A percentile compares a stretch with the other conserved stretches of the same genome.
These are phyloP conservation scores for Erpornis zantholeuca DNA, from an alignment of 2,113 vertebrate genomes.

Conservation along the genomic window DNA sequence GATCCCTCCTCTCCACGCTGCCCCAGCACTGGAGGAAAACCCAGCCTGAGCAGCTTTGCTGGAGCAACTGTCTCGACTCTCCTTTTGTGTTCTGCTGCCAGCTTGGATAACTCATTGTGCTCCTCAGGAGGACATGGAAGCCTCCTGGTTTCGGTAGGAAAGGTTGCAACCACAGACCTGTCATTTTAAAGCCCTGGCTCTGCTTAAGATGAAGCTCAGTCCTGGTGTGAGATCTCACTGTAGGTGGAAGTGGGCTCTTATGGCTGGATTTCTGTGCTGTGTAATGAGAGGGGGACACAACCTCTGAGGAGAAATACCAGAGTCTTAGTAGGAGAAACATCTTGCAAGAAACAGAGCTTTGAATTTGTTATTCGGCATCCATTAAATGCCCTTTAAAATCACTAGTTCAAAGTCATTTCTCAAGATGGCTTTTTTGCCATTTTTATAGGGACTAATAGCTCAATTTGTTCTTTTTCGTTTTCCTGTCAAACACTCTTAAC, in stretches of 20 bases:
- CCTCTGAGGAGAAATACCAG: background rate
- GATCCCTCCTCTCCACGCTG: background rate
- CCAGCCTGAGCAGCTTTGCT: background rate
- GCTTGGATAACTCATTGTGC: background rate
- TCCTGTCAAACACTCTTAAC: background rate
- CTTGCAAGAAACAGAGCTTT: background rate
- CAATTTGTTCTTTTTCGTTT: background rate
- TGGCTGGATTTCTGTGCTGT: background rate
- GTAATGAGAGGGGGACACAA: too few relatives aligned
- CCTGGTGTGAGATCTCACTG: background rate
- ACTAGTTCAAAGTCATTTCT: background rate
- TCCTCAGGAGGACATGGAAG: rapidly evolving
- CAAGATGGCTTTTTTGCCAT: background rate
- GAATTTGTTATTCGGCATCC: background rate
- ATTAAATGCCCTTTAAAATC: background rate
- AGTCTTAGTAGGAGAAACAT: background rate
- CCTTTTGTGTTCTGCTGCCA: background rate
- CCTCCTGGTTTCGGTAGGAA: background rate
- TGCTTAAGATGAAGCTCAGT: background rate
- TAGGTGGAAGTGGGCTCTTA: background rate
- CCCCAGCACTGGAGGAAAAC: background rate
- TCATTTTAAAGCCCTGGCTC: background rate
- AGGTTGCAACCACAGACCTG: background rate
- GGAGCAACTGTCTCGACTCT: background rate
- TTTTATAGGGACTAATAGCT: background rate